These are phyloP conservation scores for Protaetia brevitarsis DNA, from an alignment of 1,140 invertebrate genomes.

Conservation along the genomic window DNA sequence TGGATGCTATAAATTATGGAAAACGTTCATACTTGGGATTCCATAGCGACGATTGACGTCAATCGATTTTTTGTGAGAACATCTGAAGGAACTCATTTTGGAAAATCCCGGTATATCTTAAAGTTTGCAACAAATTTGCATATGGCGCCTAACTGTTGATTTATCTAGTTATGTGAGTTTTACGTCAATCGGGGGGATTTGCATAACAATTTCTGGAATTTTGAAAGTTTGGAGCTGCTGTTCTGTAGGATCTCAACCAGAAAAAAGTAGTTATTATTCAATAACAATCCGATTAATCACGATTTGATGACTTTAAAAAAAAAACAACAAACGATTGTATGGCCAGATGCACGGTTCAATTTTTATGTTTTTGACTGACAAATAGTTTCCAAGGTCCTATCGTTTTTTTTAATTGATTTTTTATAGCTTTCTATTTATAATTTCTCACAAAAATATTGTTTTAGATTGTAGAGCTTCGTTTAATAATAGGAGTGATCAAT, in stretches of 20 bases:
- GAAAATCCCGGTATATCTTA: conserved; percentile 4
- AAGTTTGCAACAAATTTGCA: conserved; percentile 3
- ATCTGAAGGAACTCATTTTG: conserved; percentile 9
- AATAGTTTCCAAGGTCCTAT: conserved; percentile 11
- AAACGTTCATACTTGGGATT: not conserved
- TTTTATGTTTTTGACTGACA: not conserved
- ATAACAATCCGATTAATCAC: conserved; percentile 12
- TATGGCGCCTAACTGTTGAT: conserved; percentile 17
- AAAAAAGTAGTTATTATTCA: conserved; percentile 5
- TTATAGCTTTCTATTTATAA: too few species aligned
- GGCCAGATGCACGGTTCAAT: not conserved
- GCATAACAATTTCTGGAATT: conserved; percentile 7
- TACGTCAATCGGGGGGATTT: conserved; percentile 4
- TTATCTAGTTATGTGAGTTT: conserved; percentile 12
- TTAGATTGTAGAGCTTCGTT: too few species aligned
- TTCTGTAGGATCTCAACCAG: not conserved
- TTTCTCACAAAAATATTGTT: too few species aligned
- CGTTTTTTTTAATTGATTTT: not conserved
- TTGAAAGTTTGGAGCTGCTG: not conserved
- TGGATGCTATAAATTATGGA: not conserved
- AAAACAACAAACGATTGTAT: not conserved
- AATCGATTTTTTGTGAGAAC: not conserved
- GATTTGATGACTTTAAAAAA: not conserved
- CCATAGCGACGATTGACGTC: not conserved
- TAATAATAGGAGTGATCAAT: too few species aligned